phyloP scores from a whole-genome alignment of 1,140 invertebrate species.

The Drosophila rhopaloa region DNA sequence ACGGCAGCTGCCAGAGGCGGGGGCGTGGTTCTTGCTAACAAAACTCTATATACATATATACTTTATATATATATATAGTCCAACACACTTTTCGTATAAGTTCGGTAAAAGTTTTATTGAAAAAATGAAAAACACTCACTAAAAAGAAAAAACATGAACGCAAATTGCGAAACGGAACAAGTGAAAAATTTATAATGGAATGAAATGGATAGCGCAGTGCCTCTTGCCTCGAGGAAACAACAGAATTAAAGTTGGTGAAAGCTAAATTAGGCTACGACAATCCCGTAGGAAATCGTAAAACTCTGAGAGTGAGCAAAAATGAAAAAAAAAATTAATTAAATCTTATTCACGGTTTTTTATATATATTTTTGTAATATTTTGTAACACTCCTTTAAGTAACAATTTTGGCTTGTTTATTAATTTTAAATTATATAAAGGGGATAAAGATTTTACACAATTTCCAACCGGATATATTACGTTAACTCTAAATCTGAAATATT shows the following conservation, averaged over 20 bases:
- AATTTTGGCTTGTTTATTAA: too few relatives aligned
- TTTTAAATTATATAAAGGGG: too few relatives aligned
- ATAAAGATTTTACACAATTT: too few relatives aligned
- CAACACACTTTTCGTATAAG: constrained; percentile 39
- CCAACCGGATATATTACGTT: too few relatives aligned
- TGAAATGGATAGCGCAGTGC: constrained; percentile 14
- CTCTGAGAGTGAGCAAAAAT: too few relatives aligned
- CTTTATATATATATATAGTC: not conserved
- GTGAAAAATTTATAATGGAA: constrained; percentile 42
- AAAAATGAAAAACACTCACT: constrained; percentile 13
- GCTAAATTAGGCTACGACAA: not conserved
- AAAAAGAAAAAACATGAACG: constrained; percentile 17
- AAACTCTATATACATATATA: constrained; percentile 30
- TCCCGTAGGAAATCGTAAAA: not conserved
- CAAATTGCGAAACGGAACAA: constrained; percentile 32
- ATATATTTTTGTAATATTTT: too few relatives aligned
- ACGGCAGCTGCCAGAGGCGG: constrained; percentile 14
- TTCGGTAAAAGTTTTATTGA: constrained; percentile 44
- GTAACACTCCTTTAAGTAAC: too few relatives aligned
- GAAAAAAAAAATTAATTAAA: too few relatives aligned
- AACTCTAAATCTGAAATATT: too few relatives aligned
- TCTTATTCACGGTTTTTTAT: too few relatives aligned
- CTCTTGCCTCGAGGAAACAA: constrained; percentile 15
- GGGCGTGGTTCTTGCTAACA: constrained; percentile 17
- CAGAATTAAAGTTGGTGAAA: constrained; percentile 11